These are phyloP conservation scores for Rhinophrynus dorsalis DNA, from an alignment of 2,797 vertebrate genomes.

Conservation along the genomic window DNA sequence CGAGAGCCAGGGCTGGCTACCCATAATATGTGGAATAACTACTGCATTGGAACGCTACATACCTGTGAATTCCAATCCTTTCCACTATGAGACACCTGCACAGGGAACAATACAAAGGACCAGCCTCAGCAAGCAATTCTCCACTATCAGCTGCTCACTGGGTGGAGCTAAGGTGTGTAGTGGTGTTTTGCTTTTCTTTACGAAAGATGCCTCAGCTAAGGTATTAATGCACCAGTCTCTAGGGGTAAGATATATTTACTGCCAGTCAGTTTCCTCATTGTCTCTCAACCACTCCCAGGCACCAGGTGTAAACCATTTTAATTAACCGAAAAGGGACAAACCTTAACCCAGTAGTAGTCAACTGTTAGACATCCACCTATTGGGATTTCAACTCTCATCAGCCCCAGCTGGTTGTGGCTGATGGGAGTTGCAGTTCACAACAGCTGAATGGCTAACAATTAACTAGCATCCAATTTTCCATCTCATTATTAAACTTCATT, in stretches of 20 bases:
- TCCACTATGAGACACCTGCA: background rate
- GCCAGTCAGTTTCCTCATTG: background rate
- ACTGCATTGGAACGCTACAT: background rate
- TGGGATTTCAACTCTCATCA: no score
- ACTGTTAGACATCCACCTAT: no score
- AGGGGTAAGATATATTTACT: conserved; percentile 5
- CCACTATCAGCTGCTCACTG: background rate
- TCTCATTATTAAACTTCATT: no score
- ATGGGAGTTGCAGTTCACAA: no score
- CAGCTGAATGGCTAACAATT: no score
- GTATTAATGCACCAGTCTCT: background rate
- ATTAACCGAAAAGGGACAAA: background rate
- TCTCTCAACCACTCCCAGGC: background rate
- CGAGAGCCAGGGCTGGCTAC: no score
- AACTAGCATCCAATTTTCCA: no score
- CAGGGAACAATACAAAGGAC: conserved; percentile 1
- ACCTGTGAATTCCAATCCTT: conserved; percentile 18
- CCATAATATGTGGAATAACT: no score
- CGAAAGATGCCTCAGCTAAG: background rate
- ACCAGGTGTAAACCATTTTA: background rate
- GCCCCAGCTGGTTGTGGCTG: no score
- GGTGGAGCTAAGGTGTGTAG: conserved; percentile 1
- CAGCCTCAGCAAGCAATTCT: background rate
- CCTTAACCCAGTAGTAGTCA: no score
- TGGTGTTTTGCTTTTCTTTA: background rate